Percentiles rank a stretch among this genome's conserved stretches.
phyloP scores from a whole-genome alignment of 1,140 invertebrate species.

The Fragariocoptes setiger region DNA sequence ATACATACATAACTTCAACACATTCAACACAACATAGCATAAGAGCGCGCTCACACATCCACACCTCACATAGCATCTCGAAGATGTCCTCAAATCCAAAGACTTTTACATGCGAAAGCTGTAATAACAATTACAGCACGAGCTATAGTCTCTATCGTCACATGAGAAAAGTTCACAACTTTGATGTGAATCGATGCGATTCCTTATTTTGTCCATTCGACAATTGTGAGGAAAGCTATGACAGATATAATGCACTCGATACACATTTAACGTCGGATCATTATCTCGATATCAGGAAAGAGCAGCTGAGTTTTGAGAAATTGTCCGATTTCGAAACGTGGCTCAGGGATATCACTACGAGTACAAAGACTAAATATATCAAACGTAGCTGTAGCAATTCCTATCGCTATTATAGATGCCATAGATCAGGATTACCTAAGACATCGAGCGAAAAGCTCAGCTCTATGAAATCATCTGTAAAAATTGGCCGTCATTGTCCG shows the following conservation, averaged over 20 bases:
- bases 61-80: too few species aligned
- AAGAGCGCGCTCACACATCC: too few species aligned
- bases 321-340: background rate
- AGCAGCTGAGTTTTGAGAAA: background rate
- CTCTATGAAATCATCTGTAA: background rate
- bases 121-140: background rate
- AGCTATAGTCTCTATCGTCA: background rate
- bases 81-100: too few species aligned
- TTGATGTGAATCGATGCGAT: background rate
- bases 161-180: background rate
- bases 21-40: too few species aligned
- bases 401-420: background rate
- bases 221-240: background rate
- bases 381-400: background rate
- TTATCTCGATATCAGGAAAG: background rate
- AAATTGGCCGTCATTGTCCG: background rate
- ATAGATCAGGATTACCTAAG: background rate
- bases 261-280: background rate
- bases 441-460: background rate
- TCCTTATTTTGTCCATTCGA: background rate
- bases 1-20: too few species aligned
- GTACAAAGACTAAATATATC: background rate
- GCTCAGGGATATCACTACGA: background rate
- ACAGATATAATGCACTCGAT: background rate
- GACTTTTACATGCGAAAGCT: background rate